phyloP scores from a whole-genome alignment of 2,113 vertebrate genomes.

The Sorex fumeus region DNA sequence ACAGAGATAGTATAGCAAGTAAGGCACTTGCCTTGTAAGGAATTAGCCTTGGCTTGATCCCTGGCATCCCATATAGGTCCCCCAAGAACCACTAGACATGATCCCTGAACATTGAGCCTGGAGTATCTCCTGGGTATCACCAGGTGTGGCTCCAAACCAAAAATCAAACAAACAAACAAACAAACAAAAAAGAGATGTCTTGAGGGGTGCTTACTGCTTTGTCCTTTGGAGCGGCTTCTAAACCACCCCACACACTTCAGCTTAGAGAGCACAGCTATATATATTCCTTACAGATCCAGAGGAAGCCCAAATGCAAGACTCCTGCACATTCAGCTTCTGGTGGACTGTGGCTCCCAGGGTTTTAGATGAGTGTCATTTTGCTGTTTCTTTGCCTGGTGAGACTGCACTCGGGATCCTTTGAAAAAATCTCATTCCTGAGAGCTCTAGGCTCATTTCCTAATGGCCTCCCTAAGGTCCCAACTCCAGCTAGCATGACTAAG shows the following conservation, averaged over 20 bases:
- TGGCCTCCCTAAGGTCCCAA: neutral
- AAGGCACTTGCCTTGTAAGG: too few species aligned
- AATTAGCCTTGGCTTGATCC: too few species aligned
- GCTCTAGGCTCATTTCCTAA: neutral
- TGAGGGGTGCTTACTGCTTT: neutral
- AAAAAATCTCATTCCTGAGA: neutral
- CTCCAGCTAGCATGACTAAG: neutral
- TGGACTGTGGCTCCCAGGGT: neutral
- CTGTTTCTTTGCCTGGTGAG: neutral
- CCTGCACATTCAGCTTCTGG: neutral
- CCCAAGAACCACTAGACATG: too few species aligned
- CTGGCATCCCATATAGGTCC: too few species aligned
- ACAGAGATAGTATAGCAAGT: too few species aligned
- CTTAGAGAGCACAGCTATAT: too few species aligned
- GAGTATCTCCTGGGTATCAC: too few species aligned
- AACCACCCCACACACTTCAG: neutral
- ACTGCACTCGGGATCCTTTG: neutral
- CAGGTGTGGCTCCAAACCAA: too few species aligned
- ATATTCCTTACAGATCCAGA: neutral
- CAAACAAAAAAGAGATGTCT: too few species aligned
- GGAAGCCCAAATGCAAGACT: neutral
- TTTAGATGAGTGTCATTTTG: fast-evolving
- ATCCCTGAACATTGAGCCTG: too few species aligned
- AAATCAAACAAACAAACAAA: too few species aligned
- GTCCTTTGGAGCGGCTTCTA: too few species aligned